phyloP scores from a whole-genome alignment of 2,888 invertebrate species.

The Myathropa florea region DNA sequence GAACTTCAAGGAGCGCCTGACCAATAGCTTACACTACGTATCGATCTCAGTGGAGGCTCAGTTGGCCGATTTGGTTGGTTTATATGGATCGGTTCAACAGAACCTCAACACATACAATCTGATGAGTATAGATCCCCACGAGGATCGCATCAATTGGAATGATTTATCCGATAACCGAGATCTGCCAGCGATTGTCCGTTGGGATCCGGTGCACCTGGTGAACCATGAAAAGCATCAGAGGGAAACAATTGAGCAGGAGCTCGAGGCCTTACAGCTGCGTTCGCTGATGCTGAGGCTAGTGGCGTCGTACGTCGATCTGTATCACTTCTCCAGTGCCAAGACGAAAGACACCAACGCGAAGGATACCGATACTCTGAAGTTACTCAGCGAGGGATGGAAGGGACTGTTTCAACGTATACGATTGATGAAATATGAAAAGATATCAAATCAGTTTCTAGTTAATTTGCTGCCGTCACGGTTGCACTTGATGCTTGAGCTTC shows the following conservation, averaged over 20 bases:
- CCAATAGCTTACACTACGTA: constrained; percentile 90
- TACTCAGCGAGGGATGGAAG: constrained; percentile 77
- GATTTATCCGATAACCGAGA: constrained; percentile 89
- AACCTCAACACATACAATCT: constrained; percentile 82
- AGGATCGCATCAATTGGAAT: constrained; percentile 84
- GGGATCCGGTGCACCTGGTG: constrained; percentile 83
- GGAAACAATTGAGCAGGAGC: constrained; percentile 79
- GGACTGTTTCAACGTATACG: constrained; percentile 77
- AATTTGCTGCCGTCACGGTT: constrained; percentile 80
- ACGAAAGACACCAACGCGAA: constrained; percentile 49
- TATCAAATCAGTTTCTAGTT: constrained; percentile 79
- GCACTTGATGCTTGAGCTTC: constrained; percentile 77
- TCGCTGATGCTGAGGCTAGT: constrained; percentile 78
- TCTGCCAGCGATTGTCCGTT: constrained; percentile 86
- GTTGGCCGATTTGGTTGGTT: constrained; percentile 85
- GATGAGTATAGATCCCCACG: constrained; percentile 84
- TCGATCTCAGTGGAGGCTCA: constrained; percentile 85
- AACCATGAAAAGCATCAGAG: constrained; percentile 75
- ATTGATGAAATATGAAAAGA: constrained; percentile 76
- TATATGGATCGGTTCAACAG: constrained; percentile 78
- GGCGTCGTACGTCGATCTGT: constrained; percentile 78
- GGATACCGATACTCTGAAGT: constrained; percentile 75
- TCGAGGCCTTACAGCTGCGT: constrained; percentile 78
- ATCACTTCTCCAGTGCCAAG: constrained; percentile 73
- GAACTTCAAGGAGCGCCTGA: constrained; percentile 89